These are phyloP conservation scores for Pristiophorus japonicus DNA, from an alignment of 2,113 vertebrate species.

Conservation along the genomic window DNA sequence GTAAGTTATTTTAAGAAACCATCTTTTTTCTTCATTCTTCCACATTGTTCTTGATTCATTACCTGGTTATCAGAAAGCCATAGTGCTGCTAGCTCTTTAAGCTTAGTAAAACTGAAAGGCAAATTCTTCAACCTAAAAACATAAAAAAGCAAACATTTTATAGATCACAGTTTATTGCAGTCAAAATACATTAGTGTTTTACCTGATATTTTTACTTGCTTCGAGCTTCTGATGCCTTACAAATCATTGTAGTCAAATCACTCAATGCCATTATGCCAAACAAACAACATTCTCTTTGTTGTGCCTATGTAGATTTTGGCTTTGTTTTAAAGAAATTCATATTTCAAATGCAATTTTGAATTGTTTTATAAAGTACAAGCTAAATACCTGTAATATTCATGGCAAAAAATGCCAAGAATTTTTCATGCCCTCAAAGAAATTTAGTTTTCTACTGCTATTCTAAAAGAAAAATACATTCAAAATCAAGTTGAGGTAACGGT, in stretches of 20 bases:
- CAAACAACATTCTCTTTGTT: neutral
- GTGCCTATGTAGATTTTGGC: neutral
- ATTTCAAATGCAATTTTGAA: slow-evolving; percentile 2
- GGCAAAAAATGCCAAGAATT: neutral
- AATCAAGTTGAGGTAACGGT: slow-evolving; percentile 1
- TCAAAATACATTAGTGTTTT: neutral
- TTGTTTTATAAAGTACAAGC: neutral
- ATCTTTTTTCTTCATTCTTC: neutral
- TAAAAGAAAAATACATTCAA: neutral
- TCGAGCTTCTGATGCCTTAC: neutral
- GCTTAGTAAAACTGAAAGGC: slow-evolving; percentile 94
- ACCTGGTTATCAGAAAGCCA: slow-evolving; percentile 99
- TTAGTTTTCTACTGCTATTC: neutral
- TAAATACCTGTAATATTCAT: neutral
- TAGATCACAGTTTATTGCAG: neutral
- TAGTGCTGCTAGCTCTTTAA: slow-evolving; percentile 93
- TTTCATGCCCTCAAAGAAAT: neutral
- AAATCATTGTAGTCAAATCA: neutral
- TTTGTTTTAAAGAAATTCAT: neutral
- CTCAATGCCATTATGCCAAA: neutral
- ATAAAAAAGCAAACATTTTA: neutral
- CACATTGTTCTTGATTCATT: slow-evolving; percentile 39
- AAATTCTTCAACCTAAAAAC: slow-evolving; percentile 89
- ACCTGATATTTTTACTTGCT: neutral
- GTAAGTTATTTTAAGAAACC: neutral